Conservation (phyloP, 2,113 vertebrate species). For the Dicaeum eximium region DNA sequence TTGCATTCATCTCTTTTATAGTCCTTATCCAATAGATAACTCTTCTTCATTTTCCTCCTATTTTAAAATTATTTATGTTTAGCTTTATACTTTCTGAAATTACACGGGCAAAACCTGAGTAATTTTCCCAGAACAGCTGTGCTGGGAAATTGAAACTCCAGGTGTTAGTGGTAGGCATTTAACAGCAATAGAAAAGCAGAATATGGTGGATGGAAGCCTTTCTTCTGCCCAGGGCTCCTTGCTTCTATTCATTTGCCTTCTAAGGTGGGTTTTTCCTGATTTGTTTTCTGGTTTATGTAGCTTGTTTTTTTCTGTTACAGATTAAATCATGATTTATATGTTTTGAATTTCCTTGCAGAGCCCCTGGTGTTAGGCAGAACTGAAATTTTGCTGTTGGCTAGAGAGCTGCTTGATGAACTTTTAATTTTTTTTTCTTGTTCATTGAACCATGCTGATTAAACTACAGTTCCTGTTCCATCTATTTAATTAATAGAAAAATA, state of each 20-base stretch:
- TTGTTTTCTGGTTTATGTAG: neutral
- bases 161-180: neutral
- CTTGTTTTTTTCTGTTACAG: neutral
- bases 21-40: neutral
- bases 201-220: fast-evolving
- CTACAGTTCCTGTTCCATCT: neutral
- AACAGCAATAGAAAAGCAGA: neutral
- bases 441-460: neutral
- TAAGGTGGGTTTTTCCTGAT: neutral
- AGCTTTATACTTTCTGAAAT: neutral
- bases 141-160: neutral
- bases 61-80: neutral
- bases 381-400: neutral
- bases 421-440: neutral
- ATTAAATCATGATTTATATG: neutral
- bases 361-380: neutral
- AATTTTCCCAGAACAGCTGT: neutral
- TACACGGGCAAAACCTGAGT: neutral
- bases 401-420: neutral
- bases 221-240: neutral
- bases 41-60: neutral
- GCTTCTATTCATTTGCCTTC: neutral
- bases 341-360: neutral
- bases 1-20: neutral
- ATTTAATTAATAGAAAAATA: neutral